Evolutionary conservation across 2,797 vertebrate genomes (phyloP), one percentile per base, ranked within the genome.

Genomic region (Smutsia gigantea): DNA sequence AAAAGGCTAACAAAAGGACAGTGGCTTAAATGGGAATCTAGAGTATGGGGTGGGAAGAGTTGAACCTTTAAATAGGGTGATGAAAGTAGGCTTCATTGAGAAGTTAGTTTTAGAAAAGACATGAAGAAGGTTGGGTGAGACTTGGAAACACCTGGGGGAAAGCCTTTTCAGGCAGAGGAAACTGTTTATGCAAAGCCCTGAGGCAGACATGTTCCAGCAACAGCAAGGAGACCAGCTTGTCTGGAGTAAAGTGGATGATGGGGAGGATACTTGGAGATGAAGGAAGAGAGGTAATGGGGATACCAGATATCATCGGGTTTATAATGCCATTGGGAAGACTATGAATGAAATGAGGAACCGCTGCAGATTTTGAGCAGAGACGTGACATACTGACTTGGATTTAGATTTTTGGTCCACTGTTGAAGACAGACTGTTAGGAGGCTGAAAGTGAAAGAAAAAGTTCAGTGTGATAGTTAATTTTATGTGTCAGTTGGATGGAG

Each of bases 91-190:
- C 18, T 87, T 79, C 34, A 74, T 7, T 94, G 55, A 89, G 49
- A 95, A 86, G 25, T 39, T 86, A 31, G 39, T 82, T 86, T 90
- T 75, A 85, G 71, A 61, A 89, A 95, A 87, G 12, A 74, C 29
- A 86, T 86, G 2, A 94, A 83, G 61, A 90, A 84, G 10, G 19
- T 84, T 10, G n/a, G 2, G 12, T 79, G 9, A 81, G 7, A 15
- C n/a, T 85, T 81, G 39, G 10, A 75, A 61, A 69, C 15, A 51
- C 39, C 34, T 39, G 9, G 15, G 6, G 27, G 8, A 93, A 90
- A 66, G 81, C 29, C 7, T 68, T 87, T 72, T 25, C 25, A 93
- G 66, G 46, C 11, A 34, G 29, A 83, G 7, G 23, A 9, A 94
- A 81, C 34, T 29, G 5, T 19, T 86, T 12, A 51, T 27, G 6